phyloP scores from a whole-genome alignment of 2,797 vertebrate genomes.

The Rhincodon typus region DNA sequence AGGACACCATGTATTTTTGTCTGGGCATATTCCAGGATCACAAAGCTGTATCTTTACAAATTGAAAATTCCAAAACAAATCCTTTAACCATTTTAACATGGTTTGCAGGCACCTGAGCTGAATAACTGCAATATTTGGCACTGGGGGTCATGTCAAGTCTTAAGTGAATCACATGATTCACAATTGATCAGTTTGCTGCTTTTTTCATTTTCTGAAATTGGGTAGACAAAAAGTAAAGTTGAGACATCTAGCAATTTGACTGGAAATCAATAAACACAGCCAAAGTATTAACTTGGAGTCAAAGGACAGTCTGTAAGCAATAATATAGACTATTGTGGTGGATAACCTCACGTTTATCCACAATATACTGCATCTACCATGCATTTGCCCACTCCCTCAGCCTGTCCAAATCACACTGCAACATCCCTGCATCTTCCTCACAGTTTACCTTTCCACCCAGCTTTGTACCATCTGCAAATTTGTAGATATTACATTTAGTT shows the following conservation, averaged over 20 bases:
- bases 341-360: too few species aligned
- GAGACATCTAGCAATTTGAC: not conserved
- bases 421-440: too few species aligned
- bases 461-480: too few species aligned
- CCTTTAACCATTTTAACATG: not conserved
- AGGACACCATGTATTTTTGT: not conserved
- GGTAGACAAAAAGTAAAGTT: not conserved
- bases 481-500: too few species aligned
- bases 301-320: too few species aligned
- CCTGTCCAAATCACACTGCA: too few species aligned
- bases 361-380: too few species aligned
- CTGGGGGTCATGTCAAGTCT: not conserved
- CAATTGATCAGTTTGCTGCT: not conserved
- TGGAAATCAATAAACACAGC: not conserved
- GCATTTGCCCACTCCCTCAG: too few species aligned
- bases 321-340: too few species aligned
- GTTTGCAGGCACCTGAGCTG: not conserved
- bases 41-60: not conserved
- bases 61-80: not conserved
- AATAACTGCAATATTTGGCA: not conserved
- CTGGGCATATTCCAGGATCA: not conserved
- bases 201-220: not conserved
- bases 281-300: too few species aligned
- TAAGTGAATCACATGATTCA: not conserved
- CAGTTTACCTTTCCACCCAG: too few species aligned